Percentiles rank a stretch among this genome's conserved stretches.
phyloP scores from a whole-genome alignment of 2,797 vertebrate species.

The Silurus lanzhouensis region DNA sequence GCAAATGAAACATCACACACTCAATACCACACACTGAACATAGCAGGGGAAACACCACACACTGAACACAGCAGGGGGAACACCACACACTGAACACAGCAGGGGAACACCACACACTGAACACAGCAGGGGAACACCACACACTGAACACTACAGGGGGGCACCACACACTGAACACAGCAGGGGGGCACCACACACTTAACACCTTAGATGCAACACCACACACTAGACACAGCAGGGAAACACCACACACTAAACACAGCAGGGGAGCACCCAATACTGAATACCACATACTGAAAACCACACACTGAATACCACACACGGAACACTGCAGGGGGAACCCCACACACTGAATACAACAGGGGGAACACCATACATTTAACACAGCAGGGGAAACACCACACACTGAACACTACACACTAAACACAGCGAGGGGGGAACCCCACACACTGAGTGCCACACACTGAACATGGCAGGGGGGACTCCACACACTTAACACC shows the following conservation, averaged over 20 bases:
- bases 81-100: neutral
- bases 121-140: neutral
- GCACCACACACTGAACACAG: neutral
- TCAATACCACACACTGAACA: neutral
- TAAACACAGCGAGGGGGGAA: neutral
- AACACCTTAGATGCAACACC: neutral
- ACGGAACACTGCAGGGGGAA: neutral
- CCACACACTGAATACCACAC: neutral
- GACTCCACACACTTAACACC: neutral
- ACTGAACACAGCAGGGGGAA: neutral
- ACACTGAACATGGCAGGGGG: neutral
- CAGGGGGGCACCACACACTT: no score
- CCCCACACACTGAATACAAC: neutral
- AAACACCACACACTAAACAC: neutral
- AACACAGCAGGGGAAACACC: neutral
- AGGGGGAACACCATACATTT: neutral
- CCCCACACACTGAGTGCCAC: neutral
- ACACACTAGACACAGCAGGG: neutral
- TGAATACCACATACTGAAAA: neutral
- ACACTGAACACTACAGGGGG: neutral
- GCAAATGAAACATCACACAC: neutral
- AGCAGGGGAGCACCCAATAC: no score
- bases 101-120: neutral
- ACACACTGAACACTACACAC: neutral
- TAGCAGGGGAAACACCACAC: neutral